Percentiles rank a stretch among this genome's conserved stretches.
These are phyloP conservation scores for Trichogramma dendrolimi DNA, from an alignment of 2,888 invertebrate species.

Conservation along the genomic window DNA sequence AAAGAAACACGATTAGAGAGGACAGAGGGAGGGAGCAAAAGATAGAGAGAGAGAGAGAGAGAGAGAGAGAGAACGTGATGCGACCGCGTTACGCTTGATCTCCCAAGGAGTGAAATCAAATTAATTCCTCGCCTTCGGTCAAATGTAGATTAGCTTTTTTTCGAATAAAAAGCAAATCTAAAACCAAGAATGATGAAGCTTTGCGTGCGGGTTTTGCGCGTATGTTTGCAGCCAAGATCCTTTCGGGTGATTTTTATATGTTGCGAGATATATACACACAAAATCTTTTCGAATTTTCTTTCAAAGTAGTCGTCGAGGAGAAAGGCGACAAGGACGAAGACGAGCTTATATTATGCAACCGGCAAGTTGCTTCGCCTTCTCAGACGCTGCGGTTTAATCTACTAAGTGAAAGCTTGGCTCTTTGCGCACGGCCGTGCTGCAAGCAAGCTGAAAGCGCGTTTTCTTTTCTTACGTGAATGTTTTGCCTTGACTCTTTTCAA, in stretches of 20 bases:
- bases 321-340: constrained; percentile 22
- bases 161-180: not conserved
- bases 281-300: no score
- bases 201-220: no score
- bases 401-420: constrained; percentile 43
- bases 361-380: not conserved
- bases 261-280: no score
- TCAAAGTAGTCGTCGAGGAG: no score
- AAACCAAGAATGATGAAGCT: no score
- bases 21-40: no score
- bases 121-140: constrained; percentile 12
- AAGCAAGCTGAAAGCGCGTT: no score
- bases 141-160: constrained; percentile 15
- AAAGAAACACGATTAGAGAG: constrained; percentile 24
- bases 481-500: no score
- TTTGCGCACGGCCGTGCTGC: constrained; percentile 13
- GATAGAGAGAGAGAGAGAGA: no score
- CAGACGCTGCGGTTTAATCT: constrained; percentile 38
- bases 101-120: constrained; percentile 7
- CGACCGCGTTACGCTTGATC: not conserved
- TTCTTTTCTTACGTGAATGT: no score
- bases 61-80: not conserved
- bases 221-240: no score
- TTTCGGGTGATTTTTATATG: no score
- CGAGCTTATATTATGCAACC: not conserved